A percentile compares a stretch with the other conserved stretches of the same genome.
phyloP scores from a whole-genome alignment of 2,888 invertebrate genomes.

The Lomographa bimaculata region DNA sequence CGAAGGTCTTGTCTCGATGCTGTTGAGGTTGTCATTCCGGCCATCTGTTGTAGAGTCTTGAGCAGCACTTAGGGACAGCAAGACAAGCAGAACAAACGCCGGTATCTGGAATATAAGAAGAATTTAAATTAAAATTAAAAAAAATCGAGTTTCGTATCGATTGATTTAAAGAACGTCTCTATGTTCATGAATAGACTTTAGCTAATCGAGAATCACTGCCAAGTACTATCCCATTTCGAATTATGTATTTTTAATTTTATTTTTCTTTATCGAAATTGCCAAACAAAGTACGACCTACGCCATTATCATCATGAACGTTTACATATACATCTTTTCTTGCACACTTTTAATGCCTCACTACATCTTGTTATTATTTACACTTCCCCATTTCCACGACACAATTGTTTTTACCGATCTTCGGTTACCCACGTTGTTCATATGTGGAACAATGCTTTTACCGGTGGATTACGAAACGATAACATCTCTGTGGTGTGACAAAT shows the following conservation, averaged over 20 bases:
- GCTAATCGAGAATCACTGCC: too few species aligned
- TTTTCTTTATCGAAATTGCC: too few species aligned
- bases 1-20: conserved; percentile 76
- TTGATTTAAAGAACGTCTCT: conserved; percentile 3
- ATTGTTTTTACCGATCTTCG: conserved; percentile 51
- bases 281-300: too few species aligned
- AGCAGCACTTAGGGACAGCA: conserved; percentile 51
- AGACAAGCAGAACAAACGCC: conserved; percentile 53
- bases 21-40: conserved; percentile 66
- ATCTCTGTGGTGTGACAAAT: conserved; percentile 17
- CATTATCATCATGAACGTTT: too few species aligned
- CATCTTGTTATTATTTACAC: conserved; percentile 43
- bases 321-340: too few species aligned
- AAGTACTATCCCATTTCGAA: too few species aligned
- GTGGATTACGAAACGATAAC: conserved; percentile 54
- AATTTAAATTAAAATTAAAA: not conserved
- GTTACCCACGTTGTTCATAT: conserved; percentile 55
- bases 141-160: conserved; percentile 1
- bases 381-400: conserved; percentile 62
- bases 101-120: conserved; percentile 52
- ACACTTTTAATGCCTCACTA: too few species aligned
- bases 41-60: conserved; percentile 57
- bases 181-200: conserved; percentile 10
- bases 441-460: conserved; percentile 60
- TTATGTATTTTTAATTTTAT: too few species aligned